Evolutionary conservation across 2,113 vertebrate genomes (phyloP).

Genomic region (Oncorhynchus clarkii): DNA sequence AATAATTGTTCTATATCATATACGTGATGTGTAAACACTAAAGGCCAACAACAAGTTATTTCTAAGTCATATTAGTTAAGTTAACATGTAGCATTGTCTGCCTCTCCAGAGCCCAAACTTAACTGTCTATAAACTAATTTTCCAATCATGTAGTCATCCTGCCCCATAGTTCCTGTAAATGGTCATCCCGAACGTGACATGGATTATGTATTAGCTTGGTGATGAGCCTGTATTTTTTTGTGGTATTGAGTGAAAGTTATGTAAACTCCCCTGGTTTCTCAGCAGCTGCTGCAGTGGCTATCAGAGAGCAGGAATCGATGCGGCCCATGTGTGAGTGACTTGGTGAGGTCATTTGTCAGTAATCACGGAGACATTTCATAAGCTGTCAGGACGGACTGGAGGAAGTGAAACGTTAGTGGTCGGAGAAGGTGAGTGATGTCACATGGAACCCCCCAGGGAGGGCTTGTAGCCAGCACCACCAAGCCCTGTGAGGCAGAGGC

Average conservation of each 20-base stretch:
- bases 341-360: conserved; percentile 20
- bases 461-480: not conserved
- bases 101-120: no score
- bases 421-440: not conserved
- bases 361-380: conserved; percentile 1
- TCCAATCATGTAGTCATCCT: not conserved
- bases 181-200: conserved; percentile 11
- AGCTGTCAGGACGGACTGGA: not conserved
- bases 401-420: not conserved
- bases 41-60: not conserved
- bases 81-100: not conserved
- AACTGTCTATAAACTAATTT: not conserved
- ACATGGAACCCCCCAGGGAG: not conserved
- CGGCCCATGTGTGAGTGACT: not conserved
- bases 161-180: conserved; percentile 33
- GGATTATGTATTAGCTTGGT: conserved; percentile 15
- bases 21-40: not conserved
- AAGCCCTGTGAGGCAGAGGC: not conserved
- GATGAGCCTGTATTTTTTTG: conserved; percentile 6
- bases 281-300: not conserved
- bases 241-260: conserved; percentile 2
- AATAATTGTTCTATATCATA: no score
- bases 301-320: conserved; percentile 10
- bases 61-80: not conserved
- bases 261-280: conserved; percentile 6